Conservation (phyloP, 2,888 invertebrate genomes). For the Mellilla xanthometata region DNA sequence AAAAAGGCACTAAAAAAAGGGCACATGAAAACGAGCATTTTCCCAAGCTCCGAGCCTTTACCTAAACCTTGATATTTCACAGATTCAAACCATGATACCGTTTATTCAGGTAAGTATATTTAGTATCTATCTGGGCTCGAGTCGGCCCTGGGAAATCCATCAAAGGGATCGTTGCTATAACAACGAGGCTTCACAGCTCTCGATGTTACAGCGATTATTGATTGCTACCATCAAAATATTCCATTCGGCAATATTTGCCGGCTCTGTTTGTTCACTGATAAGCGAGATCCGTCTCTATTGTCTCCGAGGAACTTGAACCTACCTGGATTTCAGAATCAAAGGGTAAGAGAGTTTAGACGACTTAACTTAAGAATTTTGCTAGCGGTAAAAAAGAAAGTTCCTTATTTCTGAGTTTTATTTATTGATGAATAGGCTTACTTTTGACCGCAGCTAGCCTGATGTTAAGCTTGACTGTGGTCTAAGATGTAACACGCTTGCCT, state of each 20-base stretch:
- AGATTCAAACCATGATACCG: constrained; percentile 39
- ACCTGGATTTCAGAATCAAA: not conserved
- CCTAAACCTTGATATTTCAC: constrained; percentile 18
- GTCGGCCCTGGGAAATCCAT: constrained; percentile 38
- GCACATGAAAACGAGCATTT: too few species aligned
- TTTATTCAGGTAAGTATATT: constrained; percentile 44
- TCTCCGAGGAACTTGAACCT: not conserved
- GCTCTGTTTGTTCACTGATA: constrained; percentile 17
- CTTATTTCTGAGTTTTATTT: too few species aligned
- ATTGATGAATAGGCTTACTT: too few species aligned
- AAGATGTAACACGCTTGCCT: too few species aligned
- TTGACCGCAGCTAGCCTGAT: too few species aligned
- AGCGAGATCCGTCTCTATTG: too few species aligned
- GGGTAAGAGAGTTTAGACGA: too few species aligned
- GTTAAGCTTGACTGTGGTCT: too few species aligned
- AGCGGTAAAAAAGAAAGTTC: too few species aligned
- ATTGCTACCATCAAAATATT: constrained; percentile 60
- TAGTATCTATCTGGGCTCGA: constrained; percentile 33
- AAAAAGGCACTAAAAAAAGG: too few species aligned
- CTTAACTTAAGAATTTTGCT: too few species aligned
- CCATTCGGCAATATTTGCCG: constrained; percentile 35
- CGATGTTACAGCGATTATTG: constrained; percentile 65
- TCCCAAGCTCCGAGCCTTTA: too few species aligned
- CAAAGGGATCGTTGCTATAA: constrained; percentile 71
- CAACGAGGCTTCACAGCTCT: constrained; percentile 52